Evolutionary conservation across 2,888 invertebrate species (phyloP), one percentile per base, ranked within the genome.

Genomic region (Hypomecis punctinalis): DNA sequence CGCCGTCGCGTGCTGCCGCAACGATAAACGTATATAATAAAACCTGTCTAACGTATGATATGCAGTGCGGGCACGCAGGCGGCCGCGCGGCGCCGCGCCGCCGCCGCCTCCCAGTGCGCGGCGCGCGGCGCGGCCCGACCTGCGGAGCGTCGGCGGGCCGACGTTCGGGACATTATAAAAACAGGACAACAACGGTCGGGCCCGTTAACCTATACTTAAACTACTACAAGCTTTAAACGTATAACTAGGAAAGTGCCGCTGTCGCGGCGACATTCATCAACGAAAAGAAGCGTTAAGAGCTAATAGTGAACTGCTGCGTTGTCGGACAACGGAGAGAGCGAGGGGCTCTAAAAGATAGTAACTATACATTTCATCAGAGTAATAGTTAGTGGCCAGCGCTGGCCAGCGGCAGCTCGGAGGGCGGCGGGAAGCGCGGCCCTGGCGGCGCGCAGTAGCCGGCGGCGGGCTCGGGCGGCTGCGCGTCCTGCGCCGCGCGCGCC

Each of bases 401-500:
- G 79, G 95, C 94, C 70, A 94, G 88, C 53, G 94, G 88, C 76
- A 94, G 90, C 77, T 94, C 94, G 76, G 92, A 90, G 69, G 94
- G 93, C 72, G 93, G 90, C 78, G 94, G 89, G 83, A 94, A 95
- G 78, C 94, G 93, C 52, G 94, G 91, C 61, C 94, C 93, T 48
- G 94, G 94, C 74, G 88, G 94, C 73, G 88, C 94, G 83, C 94
- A 94, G 85, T 94, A 94, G 86, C 93, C 94, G 60, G 95, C 92
- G 78, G 95, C 95, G 74, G 92, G 36, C 43, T 37, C 91, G 47
- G 91, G 83, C 48, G 87, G 66, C 47, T 86, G 88, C 72, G 94
- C 84, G 69, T 95, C 95, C 77, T 96, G 96, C 52, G 95, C 95
- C n/a, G 96, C 96, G 74, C 96, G 94, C 23, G 96, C 96, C 63